Evolutionary conservation across 2,797 vertebrate genomes (phyloP), one percentile per base, ranked within the genome.

Genomic region (Eulemur coronatus): DNA sequence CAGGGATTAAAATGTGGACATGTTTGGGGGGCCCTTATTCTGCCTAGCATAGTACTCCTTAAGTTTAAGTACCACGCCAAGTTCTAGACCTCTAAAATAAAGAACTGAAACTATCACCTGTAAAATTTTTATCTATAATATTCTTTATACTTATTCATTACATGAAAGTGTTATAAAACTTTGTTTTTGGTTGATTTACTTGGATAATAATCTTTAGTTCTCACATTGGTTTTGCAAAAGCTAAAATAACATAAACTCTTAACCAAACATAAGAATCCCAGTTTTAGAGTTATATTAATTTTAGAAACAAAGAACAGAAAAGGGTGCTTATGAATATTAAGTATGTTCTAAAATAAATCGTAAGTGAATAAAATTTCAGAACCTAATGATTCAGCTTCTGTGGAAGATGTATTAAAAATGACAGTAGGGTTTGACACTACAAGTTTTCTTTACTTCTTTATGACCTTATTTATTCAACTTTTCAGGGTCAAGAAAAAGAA

Each of bases 381-480:
- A 96, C 33, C 5, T 93, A 96, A 80, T 86, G 82, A 91, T 92
- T 96, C 82, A 93, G 82, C 73, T 96, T 97, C 76, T 69, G 43
- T 92, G 13, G 72, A 93, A 91, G 38, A 78, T 75, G 75, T 69
- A 90, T 94, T 95, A 87, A 96, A 96, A 41, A 70, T 78, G 67
- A 94, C 48, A 95, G 38, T 20, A 52, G 61, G 5, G 12, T 78
- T 97, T 91, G 30, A 88, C 65, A 33, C 2, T 67, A 86, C 28
- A 15, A 89, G 59, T 35, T 94, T 93, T 76, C 26, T 84, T 92
- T 18, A 75, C 48, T 86, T 76, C 52, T 48, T 97, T 94, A 61
- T 96, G 84, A 96, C 81, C 57, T 95, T 97, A 96, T 89, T 97
- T 96, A 91, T 95, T 96, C 86, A 93, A 80, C 43, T 88, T 96